phyloP scores from a whole-genome alignment of 1,140 invertebrate genomes.

The Temnothorax nylanderi region DNA sequence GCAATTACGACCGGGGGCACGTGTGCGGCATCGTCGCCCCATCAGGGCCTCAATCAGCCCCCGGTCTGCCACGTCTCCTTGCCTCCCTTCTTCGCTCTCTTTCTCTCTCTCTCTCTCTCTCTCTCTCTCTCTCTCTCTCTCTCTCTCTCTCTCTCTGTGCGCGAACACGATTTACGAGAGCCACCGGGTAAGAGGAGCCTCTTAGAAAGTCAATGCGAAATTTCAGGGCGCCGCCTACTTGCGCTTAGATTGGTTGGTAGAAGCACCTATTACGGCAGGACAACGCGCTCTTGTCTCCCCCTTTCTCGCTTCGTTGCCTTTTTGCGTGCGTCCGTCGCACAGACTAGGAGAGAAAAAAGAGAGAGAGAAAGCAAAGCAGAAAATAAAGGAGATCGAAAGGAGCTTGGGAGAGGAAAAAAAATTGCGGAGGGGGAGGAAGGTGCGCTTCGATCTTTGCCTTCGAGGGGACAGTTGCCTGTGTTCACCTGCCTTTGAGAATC shows the following conservation, averaged over 20 bases:
- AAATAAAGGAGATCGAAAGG: not conserved
- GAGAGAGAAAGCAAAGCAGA: not conserved
- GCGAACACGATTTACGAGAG: constrained; percentile 65
- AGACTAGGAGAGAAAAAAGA: not conserved
- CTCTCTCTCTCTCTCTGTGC: not conserved
- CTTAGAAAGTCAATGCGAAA: constrained; percentile 70
- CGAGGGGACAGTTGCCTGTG: constrained; percentile 77
- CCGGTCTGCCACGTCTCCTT: not conserved
- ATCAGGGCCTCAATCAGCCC: constrained; percentile 33
- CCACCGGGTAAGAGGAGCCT: constrained; percentile 62
- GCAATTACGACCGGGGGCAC: constrained; percentile 39
- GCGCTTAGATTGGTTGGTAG: constrained; percentile 46
- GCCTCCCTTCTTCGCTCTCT: too few relatives aligned
- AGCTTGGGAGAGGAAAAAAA: constrained; percentile 3
- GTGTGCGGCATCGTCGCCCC: constrained; percentile 19
- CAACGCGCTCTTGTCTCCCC: constrained; percentile 30
- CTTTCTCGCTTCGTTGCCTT: constrained; percentile 50
- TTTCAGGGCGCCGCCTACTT: constrained; percentile 72
- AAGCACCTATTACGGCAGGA: constrained; percentile 59
- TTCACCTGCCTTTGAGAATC: constrained; percentile 78
- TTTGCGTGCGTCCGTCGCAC: constrained; percentile 34
- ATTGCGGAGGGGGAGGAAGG: not conserved
- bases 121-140: not conserved
- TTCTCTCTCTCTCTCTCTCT: not conserved
- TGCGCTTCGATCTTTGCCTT: constrained; percentile 71